These are phyloP conservation scores for Poeciliopsis infans DNA, from an alignment of 2,797 vertebrate species.

Conservation along the genomic window DNA sequence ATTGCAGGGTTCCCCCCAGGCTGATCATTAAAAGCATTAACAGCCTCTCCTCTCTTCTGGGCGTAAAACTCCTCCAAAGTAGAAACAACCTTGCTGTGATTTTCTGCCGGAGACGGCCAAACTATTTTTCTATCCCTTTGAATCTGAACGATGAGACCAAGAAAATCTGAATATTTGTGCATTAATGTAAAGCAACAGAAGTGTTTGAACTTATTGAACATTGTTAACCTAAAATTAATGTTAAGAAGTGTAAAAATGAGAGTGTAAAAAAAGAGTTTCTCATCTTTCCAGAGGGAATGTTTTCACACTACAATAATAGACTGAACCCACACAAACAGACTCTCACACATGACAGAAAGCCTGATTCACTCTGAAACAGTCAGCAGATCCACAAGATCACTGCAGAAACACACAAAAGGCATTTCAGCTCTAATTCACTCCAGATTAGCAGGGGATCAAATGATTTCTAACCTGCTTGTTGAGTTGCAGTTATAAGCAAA, in stretches of 20 bases:
- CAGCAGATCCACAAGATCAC: not conserved
- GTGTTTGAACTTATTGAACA: not conserved
- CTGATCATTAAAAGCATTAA: slow-evolving; percentile 18
- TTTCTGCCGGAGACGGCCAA: not conserved
- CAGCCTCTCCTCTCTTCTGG: not conserved
- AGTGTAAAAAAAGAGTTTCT: not conserved
- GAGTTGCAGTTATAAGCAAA: not conserved
- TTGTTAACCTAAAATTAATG: not conserved
- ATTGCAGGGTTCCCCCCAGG: slow-evolving; percentile 3
- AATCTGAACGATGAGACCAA: not conserved
- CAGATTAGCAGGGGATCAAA: not conserved
- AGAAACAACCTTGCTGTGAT: slow-evolving; percentile 9
- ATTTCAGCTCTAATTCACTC: too few species aligned
- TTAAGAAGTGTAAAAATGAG: not conserved
- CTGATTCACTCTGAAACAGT: slow-evolving; percentile 24
- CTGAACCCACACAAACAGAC: slow-evolving; percentile 3
- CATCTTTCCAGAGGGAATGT: slow-evolving; percentile 24
- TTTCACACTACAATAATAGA: slow-evolving; percentile 43
- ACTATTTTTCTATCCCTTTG: not conserved
- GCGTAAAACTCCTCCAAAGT: not conserved
- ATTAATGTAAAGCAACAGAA: not conserved
- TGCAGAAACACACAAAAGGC: too few species aligned
- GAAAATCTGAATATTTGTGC: not conserved
- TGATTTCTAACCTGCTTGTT: not conserved
- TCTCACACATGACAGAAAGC: slow-evolving; percentile 2